These are phyloP conservation scores for Pycnomerus fuliginosus DNA, from an alignment of 2,888 invertebrate genomes.

Conservation along the genomic window DNA sequence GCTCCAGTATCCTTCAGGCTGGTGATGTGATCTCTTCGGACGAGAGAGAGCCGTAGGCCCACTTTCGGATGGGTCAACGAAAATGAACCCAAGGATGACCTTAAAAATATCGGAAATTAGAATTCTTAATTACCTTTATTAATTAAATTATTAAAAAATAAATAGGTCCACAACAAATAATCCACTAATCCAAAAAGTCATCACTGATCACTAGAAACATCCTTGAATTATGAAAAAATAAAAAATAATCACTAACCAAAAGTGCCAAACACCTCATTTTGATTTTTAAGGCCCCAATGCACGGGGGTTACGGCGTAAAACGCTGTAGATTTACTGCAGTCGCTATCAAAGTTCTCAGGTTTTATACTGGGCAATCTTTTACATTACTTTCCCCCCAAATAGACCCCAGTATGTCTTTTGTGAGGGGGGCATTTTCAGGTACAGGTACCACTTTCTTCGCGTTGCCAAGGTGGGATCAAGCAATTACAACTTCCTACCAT, in stretches of 20 bases:
- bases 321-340: conserved; percentile 48
- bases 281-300: conserved; percentile 30
- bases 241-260: conserved; percentile 50
- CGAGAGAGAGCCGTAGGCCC: conserved; percentile 54
- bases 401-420: conserved; percentile 15
- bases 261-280: conserved; percentile 52
- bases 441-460: conserved; percentile 24
- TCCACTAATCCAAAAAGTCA: conserved; percentile 16
- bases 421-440: conserved; percentile 16
- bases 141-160: conserved; percentile 14
- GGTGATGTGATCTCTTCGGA: conserved; percentile 60
- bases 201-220: conserved; percentile 20
- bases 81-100: conserved; percentile 61
- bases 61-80: conserved; percentile 53
- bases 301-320: conserved; percentile 41
- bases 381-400: conserved; percentile 42
- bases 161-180: conserved; percentile 17
- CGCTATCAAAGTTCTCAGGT: conserved; percentile 36
- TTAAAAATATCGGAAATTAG: conserved; percentile 45
- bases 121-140: too few relatives aligned
- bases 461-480: conserved; percentile 17
- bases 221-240: conserved; percentile 41
- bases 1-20: conserved; percentile 74
- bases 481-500: conserved; percentile 21
- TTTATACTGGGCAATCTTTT: conserved; percentile 48